phyloP scores from a whole-genome alignment of 2,113 vertebrate genomes.

The Psittacara wagleri region DNA sequence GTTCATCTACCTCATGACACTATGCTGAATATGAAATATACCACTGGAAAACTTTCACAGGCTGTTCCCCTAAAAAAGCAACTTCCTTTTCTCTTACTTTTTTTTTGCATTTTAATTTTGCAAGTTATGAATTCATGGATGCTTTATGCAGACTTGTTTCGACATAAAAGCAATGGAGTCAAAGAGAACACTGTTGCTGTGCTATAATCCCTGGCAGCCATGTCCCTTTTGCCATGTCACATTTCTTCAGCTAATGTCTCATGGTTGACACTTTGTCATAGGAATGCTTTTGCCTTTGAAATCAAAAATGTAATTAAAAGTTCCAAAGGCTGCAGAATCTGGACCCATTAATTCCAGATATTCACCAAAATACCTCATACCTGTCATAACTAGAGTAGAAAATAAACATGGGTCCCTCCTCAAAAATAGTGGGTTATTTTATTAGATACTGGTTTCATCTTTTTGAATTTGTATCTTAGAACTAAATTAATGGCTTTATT shows the following conservation, averaged over 20 bases:
- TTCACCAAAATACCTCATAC: background rate
- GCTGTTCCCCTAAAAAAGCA: background rate
- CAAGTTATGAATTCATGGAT: background rate
- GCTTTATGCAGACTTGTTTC: background rate
- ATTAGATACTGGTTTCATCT: background rate
- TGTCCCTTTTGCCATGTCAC: background rate
- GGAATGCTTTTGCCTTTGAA: background rate
- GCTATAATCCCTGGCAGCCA: background rate
- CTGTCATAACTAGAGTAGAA: background rate
- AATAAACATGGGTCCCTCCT: background rate
- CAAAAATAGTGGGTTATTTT: background rate
- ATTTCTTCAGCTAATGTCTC: background rate
- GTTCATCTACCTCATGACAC: constrained; percentile 22
- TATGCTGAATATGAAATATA: constrained; percentile 24
- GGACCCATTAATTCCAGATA: background rate
- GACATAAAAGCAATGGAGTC: constrained; percentile 21
- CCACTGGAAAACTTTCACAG: constrained; percentile 16
- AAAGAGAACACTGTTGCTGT: background rate
- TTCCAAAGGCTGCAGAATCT: background rate
- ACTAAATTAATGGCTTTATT: background rate
- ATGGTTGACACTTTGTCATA: background rate
- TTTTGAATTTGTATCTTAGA: background rate
- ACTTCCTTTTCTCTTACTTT: background rate
- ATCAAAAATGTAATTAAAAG: background rate
- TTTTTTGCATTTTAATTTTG: background rate